Percentiles rank a stretch among this genome's conserved stretches.
These are phyloP conservation scores for Halichoerus grypus DNA, from an alignment of 2,113 vertebrate species.

Conservation along the genomic window DNA sequence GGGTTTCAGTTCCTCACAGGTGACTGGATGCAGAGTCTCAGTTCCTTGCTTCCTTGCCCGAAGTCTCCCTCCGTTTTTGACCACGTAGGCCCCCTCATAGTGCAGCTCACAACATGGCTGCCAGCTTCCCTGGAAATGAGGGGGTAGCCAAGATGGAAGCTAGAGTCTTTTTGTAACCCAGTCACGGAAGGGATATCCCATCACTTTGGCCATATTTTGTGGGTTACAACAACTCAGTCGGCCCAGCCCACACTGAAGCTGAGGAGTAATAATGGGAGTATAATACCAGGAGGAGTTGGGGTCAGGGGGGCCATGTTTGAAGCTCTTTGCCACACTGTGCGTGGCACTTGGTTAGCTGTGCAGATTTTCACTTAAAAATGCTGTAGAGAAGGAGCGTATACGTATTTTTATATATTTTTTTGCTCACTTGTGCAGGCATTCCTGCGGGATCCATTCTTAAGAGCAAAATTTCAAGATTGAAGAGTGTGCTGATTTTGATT, in stretches of 20 bases:
- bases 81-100: background rate
- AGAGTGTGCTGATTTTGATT: background rate
- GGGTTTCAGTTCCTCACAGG: background rate
- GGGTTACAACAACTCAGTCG: background rate
- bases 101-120: background rate
- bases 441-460: background rate
- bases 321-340: background rate
- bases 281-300: background rate
- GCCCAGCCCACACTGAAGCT: background rate
- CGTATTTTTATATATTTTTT: no score
- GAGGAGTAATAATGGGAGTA: background rate
- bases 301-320: background rate
- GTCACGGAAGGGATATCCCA: background rate
- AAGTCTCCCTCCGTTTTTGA: fast-evolving
- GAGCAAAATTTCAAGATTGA: background rate
- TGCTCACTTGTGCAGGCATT: background rate
- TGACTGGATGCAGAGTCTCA: background rate
- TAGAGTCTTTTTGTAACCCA: background rate
- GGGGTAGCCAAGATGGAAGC: background rate
- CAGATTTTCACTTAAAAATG: background rate
- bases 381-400: background rate
- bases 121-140: background rate
- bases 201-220: background rate
- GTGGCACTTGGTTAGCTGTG: background rate
- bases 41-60: background rate